Evolutionary conservation across 2,888 invertebrate genomes (phyloP).

Genomic region (Emmelina monodactyla): DNA sequence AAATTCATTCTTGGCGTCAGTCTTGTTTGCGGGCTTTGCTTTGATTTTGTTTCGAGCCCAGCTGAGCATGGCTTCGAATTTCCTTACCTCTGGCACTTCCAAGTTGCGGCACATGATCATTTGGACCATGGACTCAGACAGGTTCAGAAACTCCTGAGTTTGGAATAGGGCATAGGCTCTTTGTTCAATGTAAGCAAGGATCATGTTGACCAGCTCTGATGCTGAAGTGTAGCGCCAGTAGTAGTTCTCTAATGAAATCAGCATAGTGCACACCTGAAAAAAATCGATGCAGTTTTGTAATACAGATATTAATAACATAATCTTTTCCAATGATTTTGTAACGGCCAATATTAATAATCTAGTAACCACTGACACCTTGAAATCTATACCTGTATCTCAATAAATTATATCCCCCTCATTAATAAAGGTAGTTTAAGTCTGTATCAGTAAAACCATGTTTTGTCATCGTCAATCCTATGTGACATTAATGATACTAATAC

Average conservation of each 20-base stretch:
- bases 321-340: no score
- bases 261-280: conserved; percentile 84
- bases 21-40: conserved; percentile 77
- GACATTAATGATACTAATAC: no score
- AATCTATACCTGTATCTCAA: no score
- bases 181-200: conserved; percentile 88
- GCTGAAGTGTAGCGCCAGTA: conserved; percentile 96
- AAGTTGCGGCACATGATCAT: conserved; percentile 93
- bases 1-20: conserved; percentile 88
- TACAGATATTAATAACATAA: no score
- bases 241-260: conserved; percentile 91
- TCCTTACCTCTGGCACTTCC: conserved; percentile 87
- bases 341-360: no score
- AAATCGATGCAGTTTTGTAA: neutral
- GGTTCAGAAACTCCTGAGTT: conserved; percentile 81
- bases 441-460: no score
- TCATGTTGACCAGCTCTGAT: conserved; percentile 93
- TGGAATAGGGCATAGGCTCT: conserved; percentile 86
- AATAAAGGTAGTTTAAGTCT: no score
- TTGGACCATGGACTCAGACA: conserved; percentile 94
- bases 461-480: no score
- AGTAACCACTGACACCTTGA: no score
- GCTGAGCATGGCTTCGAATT: conserved; percentile 91
- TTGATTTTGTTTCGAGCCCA: conserved; percentile 90
- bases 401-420: no score